These are phyloP conservation scores for Drosophila sp. DNA, from an alignment of 1,140 invertebrate genomes.

Conservation along the genomic window DNA sequence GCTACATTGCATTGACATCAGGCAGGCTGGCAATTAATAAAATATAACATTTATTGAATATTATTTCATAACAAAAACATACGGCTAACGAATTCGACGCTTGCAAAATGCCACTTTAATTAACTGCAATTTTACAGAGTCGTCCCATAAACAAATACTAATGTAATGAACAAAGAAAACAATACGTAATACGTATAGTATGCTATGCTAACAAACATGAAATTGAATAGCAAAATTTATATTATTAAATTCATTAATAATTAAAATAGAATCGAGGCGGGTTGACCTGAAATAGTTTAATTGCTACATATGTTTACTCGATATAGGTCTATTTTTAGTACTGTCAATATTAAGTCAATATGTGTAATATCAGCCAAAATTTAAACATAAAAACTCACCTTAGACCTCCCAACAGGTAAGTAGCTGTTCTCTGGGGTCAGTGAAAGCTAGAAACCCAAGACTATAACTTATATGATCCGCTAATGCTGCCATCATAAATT, in stretches of 20 bases:
- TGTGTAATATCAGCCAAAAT: too few relatives aligned
- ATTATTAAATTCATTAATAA: slow-evolving; percentile 53
- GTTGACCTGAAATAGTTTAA: background rate
- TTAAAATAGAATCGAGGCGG: slow-evolving; percentile 48
- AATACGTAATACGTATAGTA: too few relatives aligned
- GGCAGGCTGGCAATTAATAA: slow-evolving; percentile 64
- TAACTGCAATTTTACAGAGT: slow-evolving; percentile 50
- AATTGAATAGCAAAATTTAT: slow-evolving; percentile 40
- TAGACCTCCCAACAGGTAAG: slow-evolving; percentile 28
- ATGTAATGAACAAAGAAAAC: slow-evolving; percentile 52
- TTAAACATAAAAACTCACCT: too few relatives aligned
- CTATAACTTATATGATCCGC: slow-evolving; percentile 41
- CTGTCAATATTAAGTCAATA: too few relatives aligned
- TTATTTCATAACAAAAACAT: slow-evolving; percentile 61
- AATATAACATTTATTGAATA: slow-evolving; percentile 69
- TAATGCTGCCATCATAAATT: slow-evolving; percentile 62
- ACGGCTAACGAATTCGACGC: slow-evolving; percentile 10
- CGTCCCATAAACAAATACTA: slow-evolving; percentile 51
- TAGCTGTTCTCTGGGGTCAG: slow-evolving; percentile 49
- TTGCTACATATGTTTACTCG: background rate
- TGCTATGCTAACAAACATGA: slow-evolving; percentile 33
- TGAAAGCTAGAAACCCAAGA: slow-evolving; percentile 49
- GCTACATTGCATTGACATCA: slow-evolving; percentile 27
- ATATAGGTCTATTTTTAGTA: too few relatives aligned
- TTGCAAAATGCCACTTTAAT: slow-evolving; percentile 57